Evolutionary conservation across 2,888 invertebrate genomes (phyloP).

Genomic region (Anoncus sp.): DNA sequence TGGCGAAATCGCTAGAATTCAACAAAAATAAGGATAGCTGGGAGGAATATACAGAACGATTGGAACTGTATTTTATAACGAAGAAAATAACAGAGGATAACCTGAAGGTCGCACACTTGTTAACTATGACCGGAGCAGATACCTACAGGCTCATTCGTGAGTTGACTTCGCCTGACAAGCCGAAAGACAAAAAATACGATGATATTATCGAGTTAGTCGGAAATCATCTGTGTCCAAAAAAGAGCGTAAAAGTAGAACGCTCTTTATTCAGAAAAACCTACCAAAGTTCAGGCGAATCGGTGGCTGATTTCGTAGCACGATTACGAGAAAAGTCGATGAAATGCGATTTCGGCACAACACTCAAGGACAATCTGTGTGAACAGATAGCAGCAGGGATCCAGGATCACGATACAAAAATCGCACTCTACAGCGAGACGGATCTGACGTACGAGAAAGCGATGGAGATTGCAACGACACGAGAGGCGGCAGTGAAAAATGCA

Average conservation of each 20-base stretch:
- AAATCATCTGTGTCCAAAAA: conserved; percentile 29
- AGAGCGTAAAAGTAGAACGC: conserved; percentile 16
- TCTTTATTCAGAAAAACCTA: conserved; percentile 14
- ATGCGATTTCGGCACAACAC: conserved; percentile 25
- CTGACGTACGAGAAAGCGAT: conserved; percentile 39
- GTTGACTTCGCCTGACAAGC: conserved; percentile 13
- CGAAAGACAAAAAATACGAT: conserved; percentile 21
- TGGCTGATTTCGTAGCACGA: conserved; percentile 28
- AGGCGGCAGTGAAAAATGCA: conserved; percentile 47
- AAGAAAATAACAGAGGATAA: not conserved
- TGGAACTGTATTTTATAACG: conserved; percentile 9
- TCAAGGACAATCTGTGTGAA: conserved; percentile 32
- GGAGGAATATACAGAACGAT: conserved; percentile 6
- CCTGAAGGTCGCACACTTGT: not conserved
- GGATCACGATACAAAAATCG: conserved; percentile 30
- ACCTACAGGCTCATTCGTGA: conserved; percentile 31
- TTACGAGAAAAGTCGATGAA: conserved; percentile 22
- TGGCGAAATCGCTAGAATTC: conserved; percentile 15
- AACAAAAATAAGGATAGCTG: conserved; percentile 6
- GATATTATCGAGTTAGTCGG: conserved; percentile 20
- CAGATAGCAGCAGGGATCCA: conserved; percentile 33
- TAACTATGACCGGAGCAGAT: conserved; percentile 20
- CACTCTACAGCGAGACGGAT: conserved; percentile 33
- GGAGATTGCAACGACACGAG: conserved; percentile 45
- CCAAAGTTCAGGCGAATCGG: conserved; percentile 17